Evolutionary conservation across 2,888 invertebrate species (phyloP).

Genomic region (Eugnorisma glareosa): DNA sequence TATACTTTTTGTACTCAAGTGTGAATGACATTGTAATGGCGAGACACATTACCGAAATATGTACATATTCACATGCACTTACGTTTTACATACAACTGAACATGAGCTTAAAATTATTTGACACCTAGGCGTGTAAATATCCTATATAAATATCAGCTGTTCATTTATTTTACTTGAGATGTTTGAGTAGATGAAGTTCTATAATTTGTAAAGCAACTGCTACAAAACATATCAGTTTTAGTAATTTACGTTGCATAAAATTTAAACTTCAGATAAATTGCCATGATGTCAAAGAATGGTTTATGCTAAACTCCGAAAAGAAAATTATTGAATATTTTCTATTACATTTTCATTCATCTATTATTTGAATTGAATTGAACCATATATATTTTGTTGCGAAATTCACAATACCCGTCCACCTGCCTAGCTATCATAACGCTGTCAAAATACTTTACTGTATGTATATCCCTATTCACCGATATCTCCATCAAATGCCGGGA

Average conservation of each 20-base stretch:
- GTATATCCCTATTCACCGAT: slow-evolving; percentile 17
- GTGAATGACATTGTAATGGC: slow-evolving; percentile 26
- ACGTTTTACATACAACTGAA: neutral
- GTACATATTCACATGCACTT: no score
- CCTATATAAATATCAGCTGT: neutral
- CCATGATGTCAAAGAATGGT: neutral
- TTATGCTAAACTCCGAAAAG: neutral
- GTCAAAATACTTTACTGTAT: slow-evolving; percentile 29
- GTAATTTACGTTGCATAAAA: neutral
- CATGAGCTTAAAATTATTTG: neutral
- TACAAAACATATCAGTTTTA: neutral
- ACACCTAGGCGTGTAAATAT: neutral
- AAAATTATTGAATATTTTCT: slow-evolving; percentile 4
- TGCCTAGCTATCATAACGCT: slow-evolving; percentile 40
- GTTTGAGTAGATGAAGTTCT: neutral
- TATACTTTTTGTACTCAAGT: slow-evolving; percentile 31
- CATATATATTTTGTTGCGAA: slow-evolving; percentile 31
- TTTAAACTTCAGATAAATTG: neutral
- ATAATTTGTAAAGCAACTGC: neutral
- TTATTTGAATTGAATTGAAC: no score
- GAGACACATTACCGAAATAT: neutral
- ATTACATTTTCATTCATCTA: slow-evolving; percentile 32
- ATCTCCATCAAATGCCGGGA: slow-evolving; percentile 17
- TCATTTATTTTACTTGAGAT: neutral
- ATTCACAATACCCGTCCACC: slow-evolving; percentile 48